Evolutionary conservation across 2,888 invertebrate genomes (phyloP), one percentile per base, ranked within the genome.

Genomic region (Dione juno): DNA sequence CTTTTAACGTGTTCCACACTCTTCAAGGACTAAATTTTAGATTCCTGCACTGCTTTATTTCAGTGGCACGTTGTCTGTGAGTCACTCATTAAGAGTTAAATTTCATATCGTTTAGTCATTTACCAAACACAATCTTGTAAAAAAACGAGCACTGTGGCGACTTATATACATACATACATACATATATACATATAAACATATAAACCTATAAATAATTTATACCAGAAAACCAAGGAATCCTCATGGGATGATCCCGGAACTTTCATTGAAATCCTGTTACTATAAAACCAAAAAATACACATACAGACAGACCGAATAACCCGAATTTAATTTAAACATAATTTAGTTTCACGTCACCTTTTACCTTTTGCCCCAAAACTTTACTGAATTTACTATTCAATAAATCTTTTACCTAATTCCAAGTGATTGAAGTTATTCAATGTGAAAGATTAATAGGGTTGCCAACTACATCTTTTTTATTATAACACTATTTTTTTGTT

Each of bases 321-420:
- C 43, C 43, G 21, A 43, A 28, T 21, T 59, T 43, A 41, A 43
- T 59, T 59, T 59, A 21, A 59, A 59, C 41, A n/a, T 10, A 35
- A 54, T 54, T 54, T 35, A 37, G 21, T 41, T 59, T 43, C 28
- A 41, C 21, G 21, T n/a, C 28, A 43, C 59, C 28, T 59, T 59
- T 43, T 28, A 43, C 59, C 41, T 59, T 41, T 59, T 59, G 14
- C 11, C 59, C 59, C 21, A 3, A 59, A 59, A 59, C 59, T 59
- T 59, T 43, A 21, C 5, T 7, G 37, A 63, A 63, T 63, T 45
- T 63, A 48, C 57, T 63, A 54, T 61, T 70, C 67, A 70, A 67
- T 70, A 70, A 70, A 70, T 67, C 63, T 70, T 66, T 70, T 67
- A 50, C 63, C 66, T 70, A 48, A 70, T 70, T 70, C 70, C 61